These are phyloP conservation scores for Urophycis tenuis DNA, from an alignment of 2,797 vertebrate species.

Conservation along the genomic window DNA sequence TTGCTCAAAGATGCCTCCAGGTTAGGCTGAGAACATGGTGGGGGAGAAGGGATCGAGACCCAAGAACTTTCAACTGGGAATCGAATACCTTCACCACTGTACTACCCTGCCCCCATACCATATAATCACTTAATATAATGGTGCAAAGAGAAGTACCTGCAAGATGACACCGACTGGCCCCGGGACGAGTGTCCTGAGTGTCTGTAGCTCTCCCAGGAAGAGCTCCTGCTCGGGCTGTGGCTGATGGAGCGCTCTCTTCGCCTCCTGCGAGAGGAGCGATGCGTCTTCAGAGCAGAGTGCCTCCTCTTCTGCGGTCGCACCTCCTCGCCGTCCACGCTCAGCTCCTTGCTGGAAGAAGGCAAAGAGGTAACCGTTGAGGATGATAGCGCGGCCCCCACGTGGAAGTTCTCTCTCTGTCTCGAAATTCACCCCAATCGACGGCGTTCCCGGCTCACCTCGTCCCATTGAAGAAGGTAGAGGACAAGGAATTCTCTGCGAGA, in stretches of 20 bases:
- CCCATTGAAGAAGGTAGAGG: constrained; percentile 46
- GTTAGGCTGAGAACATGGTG: too few species aligned
- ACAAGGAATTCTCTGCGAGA: constrained; percentile 67
- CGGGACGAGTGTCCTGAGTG: constrained; percentile 74
- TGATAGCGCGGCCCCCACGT: too few species aligned
- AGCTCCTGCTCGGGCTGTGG: constrained; percentile 58
- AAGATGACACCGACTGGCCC: constrained; percentile 80
- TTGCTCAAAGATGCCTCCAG: too few species aligned
- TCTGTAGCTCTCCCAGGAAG: constrained; percentile 74
- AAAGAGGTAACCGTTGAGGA: neutral
- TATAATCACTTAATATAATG: neutral
- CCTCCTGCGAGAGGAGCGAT: constrained; percentile 48
- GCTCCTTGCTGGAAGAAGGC: constrained; percentile 60
- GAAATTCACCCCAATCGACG: neutral
- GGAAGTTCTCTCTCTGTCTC: neutral
- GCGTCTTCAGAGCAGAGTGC: constrained; percentile 53
- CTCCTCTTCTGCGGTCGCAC: constrained; percentile 54
- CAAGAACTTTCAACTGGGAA: neutral
- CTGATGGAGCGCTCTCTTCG: constrained; percentile 48
- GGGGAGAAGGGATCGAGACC: neutral
- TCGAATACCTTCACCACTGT: neutral
- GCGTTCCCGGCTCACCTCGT: constrained; percentile 56
- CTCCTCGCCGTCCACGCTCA: constrained; percentile 63
- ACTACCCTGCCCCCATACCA: neutral
- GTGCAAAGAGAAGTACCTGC: constrained; percentile 64